phyloP scores from a whole-genome alignment of 23 tunicate genomes.

The Aplidium turbinatum region DNA sequence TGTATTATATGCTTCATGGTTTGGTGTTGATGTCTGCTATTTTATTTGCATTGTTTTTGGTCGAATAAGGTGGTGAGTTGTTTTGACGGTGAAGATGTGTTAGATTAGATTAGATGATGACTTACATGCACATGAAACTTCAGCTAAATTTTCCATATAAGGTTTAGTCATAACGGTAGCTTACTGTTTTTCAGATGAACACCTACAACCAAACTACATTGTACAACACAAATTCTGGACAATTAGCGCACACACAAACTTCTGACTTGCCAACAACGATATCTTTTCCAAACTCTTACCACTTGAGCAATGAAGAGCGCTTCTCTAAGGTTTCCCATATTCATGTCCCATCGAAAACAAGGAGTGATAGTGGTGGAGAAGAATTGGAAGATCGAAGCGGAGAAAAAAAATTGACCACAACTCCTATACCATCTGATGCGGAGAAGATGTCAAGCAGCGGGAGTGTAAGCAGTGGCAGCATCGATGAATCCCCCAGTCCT shows the following conservation, averaged over 20 bases:
- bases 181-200: neutral
- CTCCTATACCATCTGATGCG: constrained; percentile 89
- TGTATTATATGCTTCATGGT: too few species aligned
- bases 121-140: too few species aligned
- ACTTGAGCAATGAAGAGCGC: neutral
- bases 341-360: too few species aligned
- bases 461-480: constrained; percentile 66
- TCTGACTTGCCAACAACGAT: neutral
- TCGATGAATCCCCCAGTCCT: constrained; percentile 77
- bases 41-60: too few species aligned
- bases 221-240: neutral
- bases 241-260: neutral
- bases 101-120: too few species aligned
- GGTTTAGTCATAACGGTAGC: too few species aligned
- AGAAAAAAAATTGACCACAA: constrained; percentile 83
- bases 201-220: neutral
- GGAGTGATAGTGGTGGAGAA: constrained; percentile 23
- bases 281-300: neutral
- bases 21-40: too few species aligned
- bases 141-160: too few species aligned
- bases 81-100: too few species aligned
- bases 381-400: constrained; percentile 32
- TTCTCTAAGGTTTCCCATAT: neutral
- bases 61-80: too few species aligned
- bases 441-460: constrained; percentile 80